These are phyloP conservation scores for Lates japonicus DNA, from an alignment of 2,797 vertebrate species.

Conservation along the genomic window DNA sequence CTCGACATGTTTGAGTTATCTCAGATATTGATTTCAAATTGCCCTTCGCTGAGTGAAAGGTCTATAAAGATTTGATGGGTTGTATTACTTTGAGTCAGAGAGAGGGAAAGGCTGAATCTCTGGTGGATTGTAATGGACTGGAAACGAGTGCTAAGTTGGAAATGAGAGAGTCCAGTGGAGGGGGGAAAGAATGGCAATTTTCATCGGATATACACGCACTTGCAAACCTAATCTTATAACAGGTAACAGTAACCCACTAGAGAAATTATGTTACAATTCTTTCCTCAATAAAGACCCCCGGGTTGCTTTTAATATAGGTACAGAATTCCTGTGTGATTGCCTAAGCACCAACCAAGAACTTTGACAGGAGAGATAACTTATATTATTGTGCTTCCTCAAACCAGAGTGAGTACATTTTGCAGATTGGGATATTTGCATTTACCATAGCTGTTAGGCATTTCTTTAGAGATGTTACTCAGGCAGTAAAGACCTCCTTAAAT, in stretches of 20 bases:
- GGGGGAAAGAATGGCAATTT: slow-evolving; percentile 38
- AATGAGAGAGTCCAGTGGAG: slow-evolving; percentile 62
- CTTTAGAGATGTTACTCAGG: slow-evolving; percentile 22
- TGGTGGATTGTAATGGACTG: slow-evolving; percentile 74
- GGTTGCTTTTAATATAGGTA: slow-evolving; percentile 41
- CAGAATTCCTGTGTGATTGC: slow-evolving; percentile 13
- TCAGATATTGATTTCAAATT: slow-evolving; percentile 78
- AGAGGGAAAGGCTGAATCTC: slow-evolving; percentile 65
- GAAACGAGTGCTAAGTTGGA: slow-evolving; percentile 66
- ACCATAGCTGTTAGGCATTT: not conserved
- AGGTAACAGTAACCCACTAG: slow-evolving; percentile 51
- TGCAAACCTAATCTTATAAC: slow-evolving; percentile 49
- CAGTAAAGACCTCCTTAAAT: not conserved
- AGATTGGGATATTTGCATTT: slow-evolving; percentile 20
- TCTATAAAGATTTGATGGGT: slow-evolving; percentile 79
- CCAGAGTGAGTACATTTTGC: slow-evolving; percentile 18
- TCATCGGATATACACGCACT: slow-evolving; percentile 36
- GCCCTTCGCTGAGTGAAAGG: slow-evolving; percentile 67
- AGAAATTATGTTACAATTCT: slow-evolving; percentile 40
- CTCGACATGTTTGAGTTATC: slow-evolving; percentile 66
- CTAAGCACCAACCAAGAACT: slow-evolving; percentile 26
- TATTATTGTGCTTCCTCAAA: slow-evolving; percentile 26
- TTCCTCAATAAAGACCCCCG: slow-evolving; percentile 30
- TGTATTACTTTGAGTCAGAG: slow-evolving; percentile 72
- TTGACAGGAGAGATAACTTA: slow-evolving; percentile 35